Conservation (phyloP, 2,888 invertebrate genomes). For the Tachina grossa region DNA sequence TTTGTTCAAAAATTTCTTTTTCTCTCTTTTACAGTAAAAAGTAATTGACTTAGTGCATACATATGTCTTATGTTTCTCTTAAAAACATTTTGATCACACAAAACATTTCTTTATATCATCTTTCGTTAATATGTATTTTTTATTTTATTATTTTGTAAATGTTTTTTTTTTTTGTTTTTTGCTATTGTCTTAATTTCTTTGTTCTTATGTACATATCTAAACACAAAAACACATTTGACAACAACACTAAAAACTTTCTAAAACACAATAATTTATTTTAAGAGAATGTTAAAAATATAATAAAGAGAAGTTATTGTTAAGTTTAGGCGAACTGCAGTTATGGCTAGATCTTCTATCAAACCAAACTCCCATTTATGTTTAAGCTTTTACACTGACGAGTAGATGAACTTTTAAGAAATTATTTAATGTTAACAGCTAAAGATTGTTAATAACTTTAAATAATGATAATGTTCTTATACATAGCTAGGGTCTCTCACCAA, state of each 20-base stretch:
- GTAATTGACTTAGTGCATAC: constrained; percentile 19
- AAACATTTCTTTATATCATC: constrained; percentile 63
- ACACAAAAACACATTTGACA: constrained; percentile 72
- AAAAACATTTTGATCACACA: constrained; percentile 65
- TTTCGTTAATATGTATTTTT: constrained; percentile 55
- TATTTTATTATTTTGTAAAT: constrained; percentile 36
- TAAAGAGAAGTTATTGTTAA: neutral
- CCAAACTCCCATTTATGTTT: too few relatives aligned
- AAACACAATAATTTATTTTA: constrained; percentile 33
- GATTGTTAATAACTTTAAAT: too few relatives aligned
- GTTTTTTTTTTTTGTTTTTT: constrained; percentile 34
- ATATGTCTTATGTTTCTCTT: constrained; percentile 14
- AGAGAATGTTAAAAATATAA: constrained; percentile 45
- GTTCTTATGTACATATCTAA: constrained; percentile 4
- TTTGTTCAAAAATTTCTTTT: constrained; percentile 15
- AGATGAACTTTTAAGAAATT: too few relatives aligned
- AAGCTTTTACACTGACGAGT: too few relatives aligned
- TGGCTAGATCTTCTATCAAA: too few relatives aligned
- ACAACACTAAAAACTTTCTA: constrained; percentile 29
- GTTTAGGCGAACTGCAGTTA: too few relatives aligned
- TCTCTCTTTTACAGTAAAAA: constrained; percentile 36
- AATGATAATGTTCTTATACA: too few relatives aligned
- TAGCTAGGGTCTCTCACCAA: too few relatives aligned
- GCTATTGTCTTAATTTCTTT: constrained; percentile 16
- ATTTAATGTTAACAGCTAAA: too few relatives aligned